Evolutionary conservation across 2,113 vertebrate genomes (phyloP).

Genomic region (Aphyosemion australe): DNA sequence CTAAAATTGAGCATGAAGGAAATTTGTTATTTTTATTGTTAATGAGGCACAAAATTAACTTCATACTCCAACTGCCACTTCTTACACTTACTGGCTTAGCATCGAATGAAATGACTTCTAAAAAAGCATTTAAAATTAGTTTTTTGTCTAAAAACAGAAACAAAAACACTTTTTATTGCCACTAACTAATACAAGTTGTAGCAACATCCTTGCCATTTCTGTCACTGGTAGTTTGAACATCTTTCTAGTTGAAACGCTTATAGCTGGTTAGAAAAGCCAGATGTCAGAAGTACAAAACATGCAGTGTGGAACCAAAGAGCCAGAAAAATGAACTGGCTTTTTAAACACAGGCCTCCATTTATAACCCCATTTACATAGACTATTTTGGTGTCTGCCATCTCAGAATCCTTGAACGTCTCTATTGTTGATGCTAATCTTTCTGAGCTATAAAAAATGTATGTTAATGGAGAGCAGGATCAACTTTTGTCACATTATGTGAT

Average conservation of each 20-base stretch:
- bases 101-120: too few species aligned
- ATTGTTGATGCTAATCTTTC: not conserved
- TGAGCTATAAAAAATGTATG: not conserved
- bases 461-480: too few species aligned
- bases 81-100: too few species aligned
- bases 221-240: too few species aligned
- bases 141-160: too few species aligned
- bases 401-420: not conserved
- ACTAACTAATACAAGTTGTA: not conserved
- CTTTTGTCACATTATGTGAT: not conserved
- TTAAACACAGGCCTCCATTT: not conserved
- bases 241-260: too few species aligned
- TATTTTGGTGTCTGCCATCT: not conserved
- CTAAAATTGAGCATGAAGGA: too few species aligned
- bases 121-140: too few species aligned
- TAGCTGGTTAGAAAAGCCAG: not conserved
- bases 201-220: not conserved
- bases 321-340: slow-evolving; percentile 1
- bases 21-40: too few species aligned
- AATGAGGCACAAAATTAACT: too few species aligned
- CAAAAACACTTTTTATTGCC: too few species aligned
- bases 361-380: not conserved
- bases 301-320: not conserved
- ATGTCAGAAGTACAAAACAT: not conserved
- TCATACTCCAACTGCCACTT: too few species aligned